Base-by-base conservation (phyloP, 2,797 vertebrate species). In the Chiroxiphia lanceolata region DNA sequence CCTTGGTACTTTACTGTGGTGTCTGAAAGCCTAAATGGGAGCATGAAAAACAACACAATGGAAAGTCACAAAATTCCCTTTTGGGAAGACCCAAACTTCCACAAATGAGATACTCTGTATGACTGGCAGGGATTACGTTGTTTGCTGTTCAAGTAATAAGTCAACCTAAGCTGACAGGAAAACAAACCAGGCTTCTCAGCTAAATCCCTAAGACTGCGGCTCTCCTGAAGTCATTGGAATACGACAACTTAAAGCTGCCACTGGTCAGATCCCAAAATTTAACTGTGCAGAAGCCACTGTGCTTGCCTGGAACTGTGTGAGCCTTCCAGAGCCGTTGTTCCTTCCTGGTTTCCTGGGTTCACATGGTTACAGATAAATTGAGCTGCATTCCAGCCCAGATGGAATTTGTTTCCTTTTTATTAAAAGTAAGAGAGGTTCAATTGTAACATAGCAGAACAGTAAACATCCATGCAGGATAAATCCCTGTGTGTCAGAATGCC, bases 381-480 rank as follows among this genome's bases (percentile, higher is more conserved):
- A 90, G 72, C 69, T 78, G 84, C 83, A 94, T 95, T 96, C 95
- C 95, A 95, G 59, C 19, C 56, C 0, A 0, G 36, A 53, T 76
- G 94, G 91, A 96, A 94, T 97, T 84, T 75, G 40, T 72, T 92
- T 87, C 84, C 44, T 87, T 92, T 94, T 94, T 80, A 97, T 96
- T 96, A 94, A 96, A 96, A 97, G 83, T 77, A 89, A 93, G 36
- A 86, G 67, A 76, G n/a, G 75, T 71, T 93, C 67, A 31, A n/a
- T 6, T 53, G 27, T 75, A 89, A 60, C 19, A 3, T 23, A 54
- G 71, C 22, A 40, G 45, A 82, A 76, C 44, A 40, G 85, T 69
- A 95, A 97, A 96, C 79, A 94, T 63, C 74, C 70, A 53, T 2
- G 48, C 44, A 47, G 72, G 48, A 56, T 68, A 95, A 96, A 95